Conservation (phyloP, 2,888 invertebrate genomes). For the Augochlorella aurata region DNA sequence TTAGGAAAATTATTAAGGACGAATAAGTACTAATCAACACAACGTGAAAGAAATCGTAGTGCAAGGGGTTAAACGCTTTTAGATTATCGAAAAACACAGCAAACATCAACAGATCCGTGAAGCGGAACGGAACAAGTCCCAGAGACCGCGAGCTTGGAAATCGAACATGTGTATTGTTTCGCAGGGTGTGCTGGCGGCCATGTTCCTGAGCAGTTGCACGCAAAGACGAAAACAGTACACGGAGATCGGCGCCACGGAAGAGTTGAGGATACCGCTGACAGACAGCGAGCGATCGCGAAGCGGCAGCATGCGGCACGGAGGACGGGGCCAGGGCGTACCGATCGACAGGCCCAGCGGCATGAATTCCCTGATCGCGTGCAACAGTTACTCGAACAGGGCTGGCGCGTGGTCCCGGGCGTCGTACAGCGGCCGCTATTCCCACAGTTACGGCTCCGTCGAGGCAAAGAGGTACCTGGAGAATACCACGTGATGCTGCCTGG, state of each 20-base stretch:
- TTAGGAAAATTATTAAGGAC: no score
- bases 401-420: slow-evolving; percentile 84
- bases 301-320: slow-evolving; percentile 57
- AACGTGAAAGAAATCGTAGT: no score
- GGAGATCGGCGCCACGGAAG: slow-evolving; percentile 75
- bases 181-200: slow-evolving; percentile 79
- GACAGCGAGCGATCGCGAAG: slow-evolving; percentile 74
- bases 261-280: slow-evolving; percentile 73
- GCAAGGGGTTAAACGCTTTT: no score
- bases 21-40: no score
- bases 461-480: slow-evolving; percentile 77
- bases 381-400: slow-evolving; percentile 88
- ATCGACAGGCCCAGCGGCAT: slow-evolving; percentile 88
- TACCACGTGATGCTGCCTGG: slow-evolving; percentile 74
- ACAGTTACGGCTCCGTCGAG: slow-evolving; percentile 84
- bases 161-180: not conserved
- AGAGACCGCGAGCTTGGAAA: not conserved
- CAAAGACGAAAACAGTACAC: slow-evolving; percentile 79
- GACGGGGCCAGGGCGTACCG: slow-evolving; percentile 82
- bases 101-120: not conserved
- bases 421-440: slow-evolving; percentile 83
- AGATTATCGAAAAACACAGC: no score
- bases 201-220: slow-evolving; percentile 78
- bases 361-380: slow-evolving; percentile 90
- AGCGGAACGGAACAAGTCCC: not conserved